Percentiles rank a stretch among this genome's conserved stretches.
These are phyloP conservation scores for Mizuhopecten yessoensis DNA, from an alignment of 1,140 invertebrate genomes.

Conservation along the genomic window DNA sequence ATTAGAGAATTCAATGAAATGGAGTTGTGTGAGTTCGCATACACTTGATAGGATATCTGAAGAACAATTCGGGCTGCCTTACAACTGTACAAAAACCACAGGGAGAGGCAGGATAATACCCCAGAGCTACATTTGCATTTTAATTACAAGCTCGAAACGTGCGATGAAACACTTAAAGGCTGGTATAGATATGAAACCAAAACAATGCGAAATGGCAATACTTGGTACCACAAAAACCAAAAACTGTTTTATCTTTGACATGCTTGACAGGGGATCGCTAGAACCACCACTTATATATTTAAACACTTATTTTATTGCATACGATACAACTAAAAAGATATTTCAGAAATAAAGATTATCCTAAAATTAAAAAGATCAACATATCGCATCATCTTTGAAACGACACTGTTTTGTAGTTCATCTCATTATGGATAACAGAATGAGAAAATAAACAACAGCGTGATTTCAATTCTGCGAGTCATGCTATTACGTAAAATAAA, in stretches of 20 bases:
- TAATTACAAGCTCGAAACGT: conserved; percentile 14
- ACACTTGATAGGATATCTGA: background rate
- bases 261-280: background rate
- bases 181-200: conserved; percentile 19
- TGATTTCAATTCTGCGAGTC: too few species aligned
- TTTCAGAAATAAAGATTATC: conserved; percentile 8
- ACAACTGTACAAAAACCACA: background rate
- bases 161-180: background rate
- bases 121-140: conserved; percentile 2
- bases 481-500: too few species aligned
- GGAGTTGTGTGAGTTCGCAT: conserved; percentile 1
- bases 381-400: background rate
- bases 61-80: background rate
- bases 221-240: background rate
- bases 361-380: background rate
- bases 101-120: conserved; percentile 23
- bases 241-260: background rate
- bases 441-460: too few species aligned
- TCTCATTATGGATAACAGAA: too few species aligned
- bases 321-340: background rate
- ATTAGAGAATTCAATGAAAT: conserved; percentile 36
- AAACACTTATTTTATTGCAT: background rate
- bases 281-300: background rate
- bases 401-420: too few species aligned
- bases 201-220: background rate